Conservation (phyloP, 1,140 invertebrate species). For the Phortica variegata region DNA sequence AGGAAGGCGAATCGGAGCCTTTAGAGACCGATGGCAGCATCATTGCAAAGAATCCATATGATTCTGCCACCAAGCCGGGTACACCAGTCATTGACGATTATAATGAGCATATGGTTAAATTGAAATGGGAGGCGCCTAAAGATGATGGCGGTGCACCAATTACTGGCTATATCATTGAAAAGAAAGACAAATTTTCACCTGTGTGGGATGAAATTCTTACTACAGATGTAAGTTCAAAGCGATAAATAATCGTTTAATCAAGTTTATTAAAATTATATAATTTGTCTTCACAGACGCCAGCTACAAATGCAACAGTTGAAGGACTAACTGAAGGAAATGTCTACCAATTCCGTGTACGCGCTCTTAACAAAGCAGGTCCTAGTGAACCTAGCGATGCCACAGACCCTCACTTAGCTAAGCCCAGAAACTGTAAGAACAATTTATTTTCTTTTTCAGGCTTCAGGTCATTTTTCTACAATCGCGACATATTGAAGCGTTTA, state of each 20-base stretch:
- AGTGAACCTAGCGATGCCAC: conserved; percentile 88
- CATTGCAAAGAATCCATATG: conserved; percentile 61
- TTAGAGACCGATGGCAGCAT: conserved; percentile 81
- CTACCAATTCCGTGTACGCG: conserved; percentile 90
- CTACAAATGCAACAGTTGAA: conserved; percentile 78
- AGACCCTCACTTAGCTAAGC: conserved; percentile 84
- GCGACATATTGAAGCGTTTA: no score
- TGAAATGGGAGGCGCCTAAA: conserved; percentile 92
- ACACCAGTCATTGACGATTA: conserved; percentile 88
- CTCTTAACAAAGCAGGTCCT: conserved; percentile 92
- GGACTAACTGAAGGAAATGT: conserved; percentile 88
- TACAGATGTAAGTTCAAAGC: conserved; percentile 63
- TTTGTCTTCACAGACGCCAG: conserved; percentile 63
- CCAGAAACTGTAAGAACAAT: conserved; percentile 75
- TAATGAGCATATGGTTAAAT: conserved; percentile 88
- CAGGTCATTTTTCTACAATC: neutral
- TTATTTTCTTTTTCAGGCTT: neutral
- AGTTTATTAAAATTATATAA: conserved; percentile 5
- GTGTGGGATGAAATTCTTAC: conserved; percentile 87
- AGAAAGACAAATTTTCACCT: conserved; percentile 87
- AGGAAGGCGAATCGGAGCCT: conserved; percentile 96
- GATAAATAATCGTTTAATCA: neutral
- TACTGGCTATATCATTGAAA: conserved; percentile 94
- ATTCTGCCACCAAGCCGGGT: conserved; percentile 82
- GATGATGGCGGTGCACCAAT: conserved; percentile 92